Conservation (phyloP, 2,113 vertebrate genomes). For the Gila orcuttii region DNA sequence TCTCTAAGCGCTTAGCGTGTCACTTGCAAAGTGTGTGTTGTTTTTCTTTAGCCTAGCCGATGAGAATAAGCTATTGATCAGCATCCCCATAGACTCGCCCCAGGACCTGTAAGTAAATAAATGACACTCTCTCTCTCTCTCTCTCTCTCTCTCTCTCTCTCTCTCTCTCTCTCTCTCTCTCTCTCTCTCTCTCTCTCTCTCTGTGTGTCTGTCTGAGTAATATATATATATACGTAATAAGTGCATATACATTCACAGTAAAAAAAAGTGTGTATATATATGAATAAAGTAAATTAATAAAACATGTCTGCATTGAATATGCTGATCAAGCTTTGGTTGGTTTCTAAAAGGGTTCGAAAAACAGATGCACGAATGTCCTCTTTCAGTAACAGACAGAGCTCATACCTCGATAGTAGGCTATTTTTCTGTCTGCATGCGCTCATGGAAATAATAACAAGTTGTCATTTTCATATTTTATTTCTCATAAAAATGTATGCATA, state of each 20-base stretch:
- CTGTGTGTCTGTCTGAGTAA: too few species aligned
- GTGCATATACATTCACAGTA: too few species aligned
- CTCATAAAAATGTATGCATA: not conserved
- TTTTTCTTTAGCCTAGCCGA: not conserved
- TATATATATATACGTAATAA: too few species aligned
- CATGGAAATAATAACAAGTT: not conserved
- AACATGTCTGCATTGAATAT: not conserved
- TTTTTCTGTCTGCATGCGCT: not conserved
- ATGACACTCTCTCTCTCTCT: not conserved
- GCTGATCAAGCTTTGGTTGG: not conserved
- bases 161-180: slow-evolving; percentile 7
- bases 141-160: slow-evolving; percentile 2
- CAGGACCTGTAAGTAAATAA: slow-evolving; percentile 32
- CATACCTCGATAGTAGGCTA: too few species aligned
- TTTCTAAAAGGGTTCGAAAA: not conserved
- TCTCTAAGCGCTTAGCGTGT: slow-evolving; percentile 32
- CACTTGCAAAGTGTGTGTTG: slow-evolving; percentile 1
- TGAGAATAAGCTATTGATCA: slow-evolving; percentile 35
- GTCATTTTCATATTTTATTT: not conserved
- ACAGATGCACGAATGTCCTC: not conserved
- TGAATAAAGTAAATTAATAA: not conserved
- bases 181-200: not conserved
- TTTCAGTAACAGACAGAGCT: not conserved
- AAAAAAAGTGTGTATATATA: too few species aligned
- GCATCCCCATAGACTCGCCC: not conserved